Base-by-base conservation (phyloP, 2,797 vertebrate species). In the Pogoniulus pusillus region DNA sequence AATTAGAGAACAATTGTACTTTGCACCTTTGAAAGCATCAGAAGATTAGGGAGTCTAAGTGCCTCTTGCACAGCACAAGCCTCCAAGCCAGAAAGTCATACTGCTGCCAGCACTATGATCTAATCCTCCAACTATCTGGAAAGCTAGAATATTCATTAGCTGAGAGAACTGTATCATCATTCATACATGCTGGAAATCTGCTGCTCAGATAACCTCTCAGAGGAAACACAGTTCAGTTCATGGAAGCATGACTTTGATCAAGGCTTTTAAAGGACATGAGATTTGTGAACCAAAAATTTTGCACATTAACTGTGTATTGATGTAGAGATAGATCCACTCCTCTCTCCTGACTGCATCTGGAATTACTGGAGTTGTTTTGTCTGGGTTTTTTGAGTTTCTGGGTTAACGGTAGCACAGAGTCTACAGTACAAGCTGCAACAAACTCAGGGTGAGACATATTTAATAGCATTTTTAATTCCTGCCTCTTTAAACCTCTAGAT, bases 91-190 rank as follows among this genome's bases (percentile, higher is more conserved):
- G 57, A 79, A 75, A 85, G 58, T 24, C 54, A n/a, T 24, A 34
- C 68, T 30, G 27, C 24, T 13, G 60, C 91, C 92, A 96, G 68
- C 60, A 37, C n/a, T 35, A 89, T 95, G 95, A 94, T 53, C 86
- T 96, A 89, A 95, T 35, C 63, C 49, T 66, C 39, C 54, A 93
- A 95, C 70, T 65, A 94, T 95, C 63, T 93, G 91, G 78, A 91
- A 94, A 88, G 65, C 39, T 2, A 85, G 32, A 93, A 68, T 70
- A 81, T 76, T 85, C 87, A 88, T 90, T 87, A 94, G 90, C 77
- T 8, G 51, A 88, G 64, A 91, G 73, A 87, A 95, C 58, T 77
- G 37, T 79, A 78, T 89, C 91, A 89, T 90, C 80, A 93, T 90
- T 92, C 89, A 82, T 54, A 59, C 54, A 47, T 0, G 3, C 59